Percentiles rank a stretch among this genome's conserved stretches.
phyloP scores from a whole-genome alignment of 1,140 invertebrate species.

The Leptoteleia sp. region DNA sequence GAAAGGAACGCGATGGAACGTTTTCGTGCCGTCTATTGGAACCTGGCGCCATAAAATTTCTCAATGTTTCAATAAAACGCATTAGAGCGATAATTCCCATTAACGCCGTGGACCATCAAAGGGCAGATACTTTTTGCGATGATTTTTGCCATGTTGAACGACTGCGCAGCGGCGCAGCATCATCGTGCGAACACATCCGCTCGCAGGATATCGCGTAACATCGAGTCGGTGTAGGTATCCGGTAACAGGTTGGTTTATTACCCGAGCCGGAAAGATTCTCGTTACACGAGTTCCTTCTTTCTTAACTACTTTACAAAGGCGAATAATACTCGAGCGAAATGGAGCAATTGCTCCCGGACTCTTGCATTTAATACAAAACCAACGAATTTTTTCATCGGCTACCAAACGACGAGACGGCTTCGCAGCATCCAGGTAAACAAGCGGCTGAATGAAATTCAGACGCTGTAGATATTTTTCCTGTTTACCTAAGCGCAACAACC shows the following conservation, averaged over 20 bases:
- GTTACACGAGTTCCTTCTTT: constrained; percentile 65
- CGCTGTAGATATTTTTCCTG: constrained; percentile 13
- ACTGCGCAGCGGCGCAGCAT: constrained; percentile 50
- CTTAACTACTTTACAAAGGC: constrained; percentile 57
- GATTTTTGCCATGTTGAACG: constrained; percentile 41
- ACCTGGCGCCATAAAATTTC: constrained; percentile 11
- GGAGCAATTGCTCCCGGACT: constrained; percentile 46
- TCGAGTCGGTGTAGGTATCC: constrained; percentile 64
- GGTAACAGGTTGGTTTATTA: constrained; percentile 66
- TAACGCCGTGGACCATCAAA: constrained; percentile 27
- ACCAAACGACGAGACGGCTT: constrained; percentile 5
- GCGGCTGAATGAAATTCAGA: constrained; percentile 5
- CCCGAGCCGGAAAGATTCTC: constrained; percentile 66
- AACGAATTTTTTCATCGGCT: constrained; percentile 33
- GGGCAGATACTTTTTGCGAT: constrained; percentile 36
- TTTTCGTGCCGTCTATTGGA: too few relatives aligned
- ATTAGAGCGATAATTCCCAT: constrained; percentile 37
- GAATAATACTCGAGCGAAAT: constrained; percentile 54
- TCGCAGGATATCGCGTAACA: constrained; percentile 67
- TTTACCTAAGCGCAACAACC: constrained; percentile 15
- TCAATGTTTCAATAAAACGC: constrained; percentile 39
- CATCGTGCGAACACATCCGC: constrained; percentile 60
- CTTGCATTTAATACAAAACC: constrained; percentile 44
- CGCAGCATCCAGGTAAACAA: constrained; percentile 8
- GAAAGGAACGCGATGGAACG: too few relatives aligned